These are phyloP conservation scores for Ectemnius continuus DNA, from an alignment of 2,888 invertebrate species.

Conservation along the genomic window DNA sequence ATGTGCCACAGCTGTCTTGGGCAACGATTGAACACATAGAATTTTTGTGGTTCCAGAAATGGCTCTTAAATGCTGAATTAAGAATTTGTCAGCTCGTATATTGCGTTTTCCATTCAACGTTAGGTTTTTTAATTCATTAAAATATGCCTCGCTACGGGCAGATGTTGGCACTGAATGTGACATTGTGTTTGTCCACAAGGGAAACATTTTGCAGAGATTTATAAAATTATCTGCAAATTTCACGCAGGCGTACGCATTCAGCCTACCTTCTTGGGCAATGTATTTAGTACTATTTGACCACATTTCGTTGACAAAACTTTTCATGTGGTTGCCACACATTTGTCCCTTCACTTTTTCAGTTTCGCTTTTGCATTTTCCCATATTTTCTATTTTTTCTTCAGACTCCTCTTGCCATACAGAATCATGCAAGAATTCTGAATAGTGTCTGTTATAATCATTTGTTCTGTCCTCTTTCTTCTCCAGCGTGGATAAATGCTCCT, in stretches of 20 bases:
- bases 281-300: not conserved
- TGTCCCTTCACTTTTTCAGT: no score
- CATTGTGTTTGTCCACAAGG: not conserved
- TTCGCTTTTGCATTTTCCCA: not conserved
- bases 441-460: not conserved
- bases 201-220: not conserved
- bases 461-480: not conserved
- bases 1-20: no score
- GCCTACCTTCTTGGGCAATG: not conserved
- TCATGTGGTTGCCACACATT: not conserved
- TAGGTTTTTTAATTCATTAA: not conserved
- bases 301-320: not conserved
- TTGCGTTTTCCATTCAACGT: conserved; percentile 12
- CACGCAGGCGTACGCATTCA: not conserved
- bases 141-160: conserved; percentile 7
- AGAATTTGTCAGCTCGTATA: conserved; percentile 38
- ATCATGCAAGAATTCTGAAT: not conserved
- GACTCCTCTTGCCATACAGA: not conserved
- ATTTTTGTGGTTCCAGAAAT: conserved; percentile 35
- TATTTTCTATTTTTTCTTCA: not conserved
- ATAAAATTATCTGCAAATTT: not conserved
- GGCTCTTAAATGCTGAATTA: conserved; percentile 37
- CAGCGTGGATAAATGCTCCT: not conserved
- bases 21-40: conserved; percentile 7
- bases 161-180: not conserved